Base-by-base conservation (phyloP, 1,140 invertebrate species). In the Druon quercuslanigerum region DNA sequence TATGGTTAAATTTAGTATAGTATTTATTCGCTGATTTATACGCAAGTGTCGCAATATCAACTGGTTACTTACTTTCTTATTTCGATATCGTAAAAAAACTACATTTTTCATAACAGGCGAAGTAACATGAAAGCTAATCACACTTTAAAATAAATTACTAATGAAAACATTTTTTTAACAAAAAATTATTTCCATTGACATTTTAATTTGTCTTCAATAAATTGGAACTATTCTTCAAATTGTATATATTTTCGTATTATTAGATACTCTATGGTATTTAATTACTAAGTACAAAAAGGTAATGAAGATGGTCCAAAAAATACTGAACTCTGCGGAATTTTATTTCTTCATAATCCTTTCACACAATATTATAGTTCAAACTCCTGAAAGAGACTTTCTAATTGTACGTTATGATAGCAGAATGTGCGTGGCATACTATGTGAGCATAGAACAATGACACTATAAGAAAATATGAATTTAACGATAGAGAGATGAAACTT, bases 351-450 rank as follows among this genome's bases (percentile, higher is more conserved):
- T 66, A 46, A 46, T 33, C 33, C 14, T 66, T 66, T n/a, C 25
- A 66, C 60, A 66, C 60, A 16, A 33, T 33, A 40, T 66, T 66
- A 33, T 66, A 66, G 60, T 66, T 66, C 13, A 66, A 40, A 66
- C 25, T 33, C 57, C 14, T 40, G n/a, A 66, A 33, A 40, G 60
- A 66, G 25, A 66, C 60, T 66, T 66, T 66, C 60, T 66, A 40
- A 66, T 66, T 66, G 25, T 40, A 66, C n/a, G 33, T 66, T 66
- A 66, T 66, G 60, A 66, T 66, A 66, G 25, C 60, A 66, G 60
- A 66, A 66, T 66, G 40, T 66, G 60, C 60, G 60, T 66, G 60
- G 25, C n/a, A 14, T 16, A 40, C 14, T 46, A 46, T 66, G 14
- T 66, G 60, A 20, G 60, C 16, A 40, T 66, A n/a, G 2, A 66